phyloP scores from a whole-genome alignment of 2,888 invertebrate genomes.

The Lasioglossum pauxillum region DNA sequence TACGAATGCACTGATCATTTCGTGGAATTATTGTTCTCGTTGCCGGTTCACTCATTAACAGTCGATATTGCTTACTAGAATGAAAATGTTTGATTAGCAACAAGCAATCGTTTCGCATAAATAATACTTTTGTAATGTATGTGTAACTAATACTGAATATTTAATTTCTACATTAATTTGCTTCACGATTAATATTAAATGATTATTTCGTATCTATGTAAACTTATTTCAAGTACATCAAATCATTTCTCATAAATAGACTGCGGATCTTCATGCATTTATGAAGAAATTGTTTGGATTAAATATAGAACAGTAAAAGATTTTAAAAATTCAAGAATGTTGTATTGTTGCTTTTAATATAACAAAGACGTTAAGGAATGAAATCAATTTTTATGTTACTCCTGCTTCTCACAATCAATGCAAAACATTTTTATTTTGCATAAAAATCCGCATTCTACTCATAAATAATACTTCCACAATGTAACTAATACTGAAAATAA shows the following conservation, averaged over 20 bases:
- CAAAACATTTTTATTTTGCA: too few species aligned
- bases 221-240: not conserved
- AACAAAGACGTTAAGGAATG: too few species aligned
- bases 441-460: too few species aligned
- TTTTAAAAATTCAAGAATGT: too few species aligned
- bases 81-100: not conserved
- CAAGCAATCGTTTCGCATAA: not conserved
- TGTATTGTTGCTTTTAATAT: too few species aligned
- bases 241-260: not conserved
- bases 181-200: not conserved
- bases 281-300: too few species aligned
- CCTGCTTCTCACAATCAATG: too few species aligned
- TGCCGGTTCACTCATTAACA: not conserved
- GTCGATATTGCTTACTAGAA: not conserved
- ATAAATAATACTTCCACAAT: not conserved
- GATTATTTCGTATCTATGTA: not conserved
- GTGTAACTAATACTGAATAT: not conserved
- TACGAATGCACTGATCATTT: slow-evolving; percentile 38
- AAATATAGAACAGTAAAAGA: too few species aligned
- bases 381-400: too few species aligned
- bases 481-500: not conserved
- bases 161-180: not conserved
- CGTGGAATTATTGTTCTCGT: not conserved
- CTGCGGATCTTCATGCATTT: too few species aligned
- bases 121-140: not conserved